These are phyloP conservation scores for Phylloscopus trochilus DNA, from an alignment of 2,113 vertebrate genomes.

Conservation along the genomic window DNA sequence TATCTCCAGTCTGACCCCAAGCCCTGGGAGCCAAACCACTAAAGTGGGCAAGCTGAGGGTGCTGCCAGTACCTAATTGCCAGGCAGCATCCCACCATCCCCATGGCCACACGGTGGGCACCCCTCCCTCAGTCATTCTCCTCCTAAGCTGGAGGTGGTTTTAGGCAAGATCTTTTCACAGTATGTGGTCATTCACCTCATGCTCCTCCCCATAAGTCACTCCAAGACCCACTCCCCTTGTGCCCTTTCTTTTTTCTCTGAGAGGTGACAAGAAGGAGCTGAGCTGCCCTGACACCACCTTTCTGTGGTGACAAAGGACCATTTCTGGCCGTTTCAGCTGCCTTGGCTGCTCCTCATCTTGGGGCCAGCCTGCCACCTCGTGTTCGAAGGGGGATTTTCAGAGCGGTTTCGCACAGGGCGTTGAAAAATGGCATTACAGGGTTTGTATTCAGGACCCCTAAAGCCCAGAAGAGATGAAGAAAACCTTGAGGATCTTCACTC, in stretches of 20 bases:
- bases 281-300: background rate
- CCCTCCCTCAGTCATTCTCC: background rate
- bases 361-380: slow-evolving; percentile 46
- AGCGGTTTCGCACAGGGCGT: background rate
- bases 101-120: fast-evolving
- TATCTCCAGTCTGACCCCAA: background rate
- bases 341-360: background rate
- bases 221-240: background rate
- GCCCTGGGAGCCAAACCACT: background rate
- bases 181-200: background rate
- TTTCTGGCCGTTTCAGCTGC: background rate
- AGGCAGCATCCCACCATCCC: background rate
- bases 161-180: background rate
- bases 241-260: background rate
- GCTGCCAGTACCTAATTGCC: background rate
- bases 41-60: background rate
- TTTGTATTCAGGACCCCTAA: background rate
- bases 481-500: background rate
- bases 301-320: background rate
- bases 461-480: background rate
- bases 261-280: background rate
- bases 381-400: background rate
- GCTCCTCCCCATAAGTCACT: background rate
- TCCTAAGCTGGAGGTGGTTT: background rate
- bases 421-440: background rate